phyloP scores from a whole-genome alignment of 2,113 vertebrate species.

The Cairina moschata region DNA sequence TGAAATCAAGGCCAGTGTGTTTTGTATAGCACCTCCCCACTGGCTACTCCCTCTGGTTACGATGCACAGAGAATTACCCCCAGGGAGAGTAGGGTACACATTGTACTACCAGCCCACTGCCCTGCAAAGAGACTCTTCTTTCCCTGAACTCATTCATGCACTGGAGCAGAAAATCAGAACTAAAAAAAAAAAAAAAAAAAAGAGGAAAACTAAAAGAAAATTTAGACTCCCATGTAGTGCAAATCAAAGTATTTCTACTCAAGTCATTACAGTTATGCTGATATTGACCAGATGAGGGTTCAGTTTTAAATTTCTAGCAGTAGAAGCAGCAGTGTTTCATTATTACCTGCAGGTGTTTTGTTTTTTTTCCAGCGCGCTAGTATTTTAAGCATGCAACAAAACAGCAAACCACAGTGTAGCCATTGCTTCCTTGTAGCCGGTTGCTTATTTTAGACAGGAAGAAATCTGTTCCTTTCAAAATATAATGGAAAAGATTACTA shows the following conservation, averaged over 20 bases:
- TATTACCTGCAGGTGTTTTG: conserved; percentile 11
- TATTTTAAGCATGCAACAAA: conserved; percentile 26
- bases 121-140: not conserved
- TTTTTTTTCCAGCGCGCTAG: not conserved
- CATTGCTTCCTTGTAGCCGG: conserved; percentile 17
- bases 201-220: not conserved
- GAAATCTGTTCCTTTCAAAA: conserved; percentile 51
- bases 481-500: conserved; percentile 49
- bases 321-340: not conserved
- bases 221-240: not conserved
- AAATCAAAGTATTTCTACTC: not conserved
- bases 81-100: not conserved
- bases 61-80: not conserved
- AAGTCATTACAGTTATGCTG: not conserved
- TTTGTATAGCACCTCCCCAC: not conserved
- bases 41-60: not conserved
- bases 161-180: not conserved
- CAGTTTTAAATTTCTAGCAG: not conserved
- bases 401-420: conserved; percentile 8
- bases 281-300: not conserved
- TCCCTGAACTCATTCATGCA: not conserved
- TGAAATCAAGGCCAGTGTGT: not conserved
- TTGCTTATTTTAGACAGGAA: conserved; percentile 41
- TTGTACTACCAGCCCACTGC: not conserved
- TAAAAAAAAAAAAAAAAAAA: not conserved